Percentiles rank a stretch among this genome's conserved stretches.
These are phyloP conservation scores for Drosophila burlai DNA, from an alignment of 1,140 invertebrate genomes.

Conservation along the genomic window DNA sequence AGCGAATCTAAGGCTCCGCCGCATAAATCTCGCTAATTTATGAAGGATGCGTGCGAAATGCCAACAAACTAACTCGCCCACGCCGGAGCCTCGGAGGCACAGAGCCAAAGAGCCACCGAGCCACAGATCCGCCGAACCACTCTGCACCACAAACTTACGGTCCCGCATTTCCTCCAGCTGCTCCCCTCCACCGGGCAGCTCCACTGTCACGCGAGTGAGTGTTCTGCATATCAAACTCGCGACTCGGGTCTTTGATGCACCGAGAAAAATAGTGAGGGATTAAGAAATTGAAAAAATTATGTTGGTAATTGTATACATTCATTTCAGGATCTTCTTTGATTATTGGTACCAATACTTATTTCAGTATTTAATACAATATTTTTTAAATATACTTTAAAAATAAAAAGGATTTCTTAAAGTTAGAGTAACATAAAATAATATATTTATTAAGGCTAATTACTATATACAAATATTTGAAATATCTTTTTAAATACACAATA, in stretches of 20 bases:
- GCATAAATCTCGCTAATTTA: constrained; percentile 79
- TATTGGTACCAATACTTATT: background rate
- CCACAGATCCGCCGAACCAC: constrained; percentile 11
- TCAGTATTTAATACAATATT: background rate
- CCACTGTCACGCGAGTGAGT: constrained; percentile 53
- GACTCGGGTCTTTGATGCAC: constrained; percentile 29
- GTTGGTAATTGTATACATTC: background rate
- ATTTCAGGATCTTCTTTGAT: too few relatives aligned
- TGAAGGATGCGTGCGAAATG: constrained; percentile 80
- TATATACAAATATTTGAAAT: too few relatives aligned
- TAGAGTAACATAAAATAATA: too few relatives aligned
- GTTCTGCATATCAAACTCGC: constrained; percentile 73
- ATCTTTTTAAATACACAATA: too few relatives aligned
- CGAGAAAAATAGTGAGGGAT: constrained; percentile 5
- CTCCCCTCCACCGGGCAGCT: constrained; percentile 9
- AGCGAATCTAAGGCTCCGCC: constrained; percentile 72
- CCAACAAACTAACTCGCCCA: constrained; percentile 71
- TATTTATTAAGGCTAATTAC: too few relatives aligned
- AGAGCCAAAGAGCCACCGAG: background rate
- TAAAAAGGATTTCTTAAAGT: too few relatives aligned
- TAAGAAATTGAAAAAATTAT: background rate
- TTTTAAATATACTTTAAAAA: too few relatives aligned
- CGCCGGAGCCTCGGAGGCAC: constrained; percentile 1
- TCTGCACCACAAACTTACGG: constrained; percentile 10
- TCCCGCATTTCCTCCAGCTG: background rate